Base-by-base conservation (phyloP, 2,888 invertebrate species). In the Macaria notata region DNA sequence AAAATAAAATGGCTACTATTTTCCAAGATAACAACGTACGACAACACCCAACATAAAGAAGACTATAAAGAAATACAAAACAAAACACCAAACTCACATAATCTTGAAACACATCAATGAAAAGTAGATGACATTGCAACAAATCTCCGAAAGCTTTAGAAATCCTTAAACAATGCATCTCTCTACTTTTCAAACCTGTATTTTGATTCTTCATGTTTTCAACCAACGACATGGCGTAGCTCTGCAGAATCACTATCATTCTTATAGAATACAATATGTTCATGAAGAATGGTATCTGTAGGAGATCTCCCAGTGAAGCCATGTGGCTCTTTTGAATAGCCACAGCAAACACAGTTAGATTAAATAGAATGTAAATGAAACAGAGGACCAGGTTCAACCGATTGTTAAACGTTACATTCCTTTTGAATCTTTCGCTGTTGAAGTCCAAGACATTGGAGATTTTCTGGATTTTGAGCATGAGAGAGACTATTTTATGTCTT, bases 41-140 rank as follows among this genome's bases (percentile, higher is more conserved):
- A 1, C 19, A 2, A 19, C 19, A 19, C 19, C 19, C 19, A 19
- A 19, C 19, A 19, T 19, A 19, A 19, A 19, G 19, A 19, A 19
- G 19, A 19, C 19, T 19, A 19, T 19, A 1, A 19, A 19, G 19
- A 19, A 19, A 19, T 19, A 19, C 19, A 19, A 2, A 19, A 19
- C 19, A 19, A 19, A 19, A 19, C 19, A 19, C 19, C 38, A 39
- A 39, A 53, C 53, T 57, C 31, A 59, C 66, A 51, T 46, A 41
- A 31, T 63, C 61, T 56, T 63, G 61, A 49, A 51, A 54, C 4
- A 56, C 50, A 7, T 43, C 46, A 29, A 61, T 30, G 9, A 49
- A 61, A 29, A 63, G 49, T 19, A 33, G 33, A 29, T 63, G 61
- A n/a, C 53, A 50, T 33, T 56, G 38, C 30, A 65, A 49, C 49